Conservation (phyloP, 1,140 invertebrate genomes). For the Pseudomyrmex gracilis region DNA sequence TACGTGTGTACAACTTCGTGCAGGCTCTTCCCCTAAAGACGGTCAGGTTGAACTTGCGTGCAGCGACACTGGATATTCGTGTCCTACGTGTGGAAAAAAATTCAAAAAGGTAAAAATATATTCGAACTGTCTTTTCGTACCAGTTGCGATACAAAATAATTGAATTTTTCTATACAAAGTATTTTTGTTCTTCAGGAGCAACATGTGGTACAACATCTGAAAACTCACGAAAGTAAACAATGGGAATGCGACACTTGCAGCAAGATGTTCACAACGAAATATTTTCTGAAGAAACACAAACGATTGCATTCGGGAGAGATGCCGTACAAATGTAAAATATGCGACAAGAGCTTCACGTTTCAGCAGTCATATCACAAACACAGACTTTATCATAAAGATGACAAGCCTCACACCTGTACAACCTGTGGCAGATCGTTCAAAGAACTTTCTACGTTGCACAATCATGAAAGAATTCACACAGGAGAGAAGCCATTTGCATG, state of each 20-base stretch:
- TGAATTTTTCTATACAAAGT: conserved; percentile 15
- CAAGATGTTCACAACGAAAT: conserved; percentile 95
- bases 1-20: conserved; percentile 23
- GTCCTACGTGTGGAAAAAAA: conserved; percentile 84
- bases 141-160: neutral
- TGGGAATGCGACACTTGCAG: conserved; percentile 94
- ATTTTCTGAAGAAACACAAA: conserved; percentile 96
- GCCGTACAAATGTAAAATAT: conserved; percentile 93
- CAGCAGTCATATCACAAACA: conserved; percentile 97
- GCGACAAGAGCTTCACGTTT: conserved; percentile 95
- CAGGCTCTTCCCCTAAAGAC: conserved; percentile 76
- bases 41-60: conserved; percentile 68
- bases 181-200: conserved; percentile 82
- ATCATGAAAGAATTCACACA: conserved; percentile 94
- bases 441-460: conserved; percentile 95
- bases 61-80: conserved; percentile 80
- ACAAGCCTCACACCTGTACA: conserved; percentile 92
- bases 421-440: conserved; percentile 94
- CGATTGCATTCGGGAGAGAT: conserved; percentile 94
- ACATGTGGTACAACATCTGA: conserved; percentile 86
- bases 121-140: neutral
- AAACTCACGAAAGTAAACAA: conserved; percentile 87
- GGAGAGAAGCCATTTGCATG: conserved; percentile 97
- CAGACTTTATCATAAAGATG: conserved; percentile 93
- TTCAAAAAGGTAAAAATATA: conserved; percentile 84